A percentile compares a stretch with the other conserved stretches of the same genome.
Conservation (phyloP, 1,140 invertebrate species). For the Parapsyche elsis region DNA sequence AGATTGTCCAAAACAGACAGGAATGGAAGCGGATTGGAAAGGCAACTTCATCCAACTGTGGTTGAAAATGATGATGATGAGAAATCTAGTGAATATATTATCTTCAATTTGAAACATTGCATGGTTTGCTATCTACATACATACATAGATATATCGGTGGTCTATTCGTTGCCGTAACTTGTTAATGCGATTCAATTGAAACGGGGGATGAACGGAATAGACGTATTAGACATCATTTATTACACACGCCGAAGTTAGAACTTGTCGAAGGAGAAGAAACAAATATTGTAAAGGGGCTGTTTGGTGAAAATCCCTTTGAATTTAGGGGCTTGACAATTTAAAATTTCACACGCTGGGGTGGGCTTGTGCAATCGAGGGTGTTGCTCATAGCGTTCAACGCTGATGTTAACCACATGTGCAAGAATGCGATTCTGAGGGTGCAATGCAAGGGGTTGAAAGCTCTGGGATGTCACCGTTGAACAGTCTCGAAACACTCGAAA, state of each 20-base stretch:
- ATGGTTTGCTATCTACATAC: not conserved
- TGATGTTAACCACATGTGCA: slow-evolving; percentile 15
- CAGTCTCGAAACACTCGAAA: not conserved
- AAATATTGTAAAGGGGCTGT: not conserved
- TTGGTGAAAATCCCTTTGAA: not conserved
- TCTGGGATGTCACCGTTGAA: no score
- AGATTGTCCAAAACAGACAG: no score
- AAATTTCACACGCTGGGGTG: not conserved
- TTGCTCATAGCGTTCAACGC: not conserved
- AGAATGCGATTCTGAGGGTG: slow-evolving; percentile 10
- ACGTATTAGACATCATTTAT: not conserved
- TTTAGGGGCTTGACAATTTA: not conserved
- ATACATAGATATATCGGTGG: no score
- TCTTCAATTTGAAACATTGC: not conserved
- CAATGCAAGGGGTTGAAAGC: not conserved
- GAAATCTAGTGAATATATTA: no score
- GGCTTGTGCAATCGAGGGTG: not conserved
- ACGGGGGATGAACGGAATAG: not conserved
- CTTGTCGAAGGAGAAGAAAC: not conserved
- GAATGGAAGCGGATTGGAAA: no score
- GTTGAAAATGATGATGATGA: no score
- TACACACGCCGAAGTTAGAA: not conserved
- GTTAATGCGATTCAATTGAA: not conserved
- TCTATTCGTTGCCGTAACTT: no score
- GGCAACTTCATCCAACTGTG: no score